Evolutionary conservation across 37 sponge, comb jelly and placozoan species (phyloP), one percentile per base, ranked within the genome.

Genomic region (Oopsacas minuta): DNA sequence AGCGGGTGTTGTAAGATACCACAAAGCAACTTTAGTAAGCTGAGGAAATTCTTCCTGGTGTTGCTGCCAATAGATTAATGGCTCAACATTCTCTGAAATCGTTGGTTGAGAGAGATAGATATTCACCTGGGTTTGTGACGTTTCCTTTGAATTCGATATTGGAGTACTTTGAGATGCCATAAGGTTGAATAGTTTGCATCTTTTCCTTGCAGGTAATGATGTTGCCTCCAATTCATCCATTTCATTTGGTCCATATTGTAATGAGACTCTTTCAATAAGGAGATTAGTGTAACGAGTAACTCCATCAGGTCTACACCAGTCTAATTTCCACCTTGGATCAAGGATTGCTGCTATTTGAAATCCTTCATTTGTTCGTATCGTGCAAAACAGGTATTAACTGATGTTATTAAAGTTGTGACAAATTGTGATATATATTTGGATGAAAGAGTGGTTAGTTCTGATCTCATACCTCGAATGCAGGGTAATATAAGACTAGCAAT

Each of bases 21-120:
- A n/a, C n/a, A n/a, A n/a, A n/a, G n/a, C n/a, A n/a, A n/a, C n/a
- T n/a, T n/a, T n/a, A n/a, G n/a, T n/a, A 61, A 61, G 17, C 75
- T 61, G 75, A 12, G 75, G 75, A 20, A 61, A 61, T 61, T 61
- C 75, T 3, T 61, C 75, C 75, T 61, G 75, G 22, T 61, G 7
- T 61, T 61, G 75, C 75, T 61, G 75, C 75, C 75, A 61, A 61
- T 61, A 61, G 7, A 61, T 61, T 61, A 61, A 61, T 61, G 75
- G 22, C 7, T 20, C 75, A 61, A 34, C 75, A 61, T 61, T 61
- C 75, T 12, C 75, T 61, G 75, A 61, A 61, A 61, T 61, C 28
- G 75, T 61, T 61, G 75, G 75, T 34, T 61, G 75, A 61, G 22
- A 61, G 75, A 25, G 7, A 61, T 61, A 61, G 28, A 34, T 61